These are phyloP conservation scores for Istiophorus platypterus DNA, from an alignment of 2,113 vertebrate genomes.

Conservation along the genomic window DNA sequence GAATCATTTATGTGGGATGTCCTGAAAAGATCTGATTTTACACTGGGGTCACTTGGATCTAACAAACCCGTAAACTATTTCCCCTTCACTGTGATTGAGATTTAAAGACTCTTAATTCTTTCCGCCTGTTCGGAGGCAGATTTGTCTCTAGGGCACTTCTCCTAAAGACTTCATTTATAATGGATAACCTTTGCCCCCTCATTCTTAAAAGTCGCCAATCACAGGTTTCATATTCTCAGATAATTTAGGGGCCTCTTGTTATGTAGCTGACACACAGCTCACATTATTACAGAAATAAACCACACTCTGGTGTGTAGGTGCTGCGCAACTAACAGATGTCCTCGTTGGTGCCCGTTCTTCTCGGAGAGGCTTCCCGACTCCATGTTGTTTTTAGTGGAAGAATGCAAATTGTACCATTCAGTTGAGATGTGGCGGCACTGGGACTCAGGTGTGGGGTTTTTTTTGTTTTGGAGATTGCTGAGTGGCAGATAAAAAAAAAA, in stretches of 20 bases:
- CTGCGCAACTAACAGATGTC: neutral
- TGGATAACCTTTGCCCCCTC: neutral
- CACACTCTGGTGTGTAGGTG: neutral
- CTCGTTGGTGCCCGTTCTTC: neutral
- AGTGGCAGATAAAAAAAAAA: no score
- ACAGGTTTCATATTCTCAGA: slow-evolving; percentile 20
- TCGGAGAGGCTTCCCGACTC: no score
- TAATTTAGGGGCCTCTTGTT: neutral
- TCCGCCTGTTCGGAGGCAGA: neutral
- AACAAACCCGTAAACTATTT: neutral
- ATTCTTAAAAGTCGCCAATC: neutral
- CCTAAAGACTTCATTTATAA: neutral
- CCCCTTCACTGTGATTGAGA: neutral
- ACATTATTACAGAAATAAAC: neutral
- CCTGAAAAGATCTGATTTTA: neutral
- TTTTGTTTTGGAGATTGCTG: no score
- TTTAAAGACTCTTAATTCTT: neutral
- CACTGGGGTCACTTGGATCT: neutral
- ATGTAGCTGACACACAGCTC: no score
- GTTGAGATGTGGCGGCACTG: no score
- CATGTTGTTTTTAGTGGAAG: no score
- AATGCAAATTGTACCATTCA: no score
- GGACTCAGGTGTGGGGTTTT: no score
- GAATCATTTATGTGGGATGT: no score
- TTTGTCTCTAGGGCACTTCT: no score